Evolutionary conservation across 2,888 invertebrate species (phyloP).

Genomic region (Lydus trimaculatus): DNA sequence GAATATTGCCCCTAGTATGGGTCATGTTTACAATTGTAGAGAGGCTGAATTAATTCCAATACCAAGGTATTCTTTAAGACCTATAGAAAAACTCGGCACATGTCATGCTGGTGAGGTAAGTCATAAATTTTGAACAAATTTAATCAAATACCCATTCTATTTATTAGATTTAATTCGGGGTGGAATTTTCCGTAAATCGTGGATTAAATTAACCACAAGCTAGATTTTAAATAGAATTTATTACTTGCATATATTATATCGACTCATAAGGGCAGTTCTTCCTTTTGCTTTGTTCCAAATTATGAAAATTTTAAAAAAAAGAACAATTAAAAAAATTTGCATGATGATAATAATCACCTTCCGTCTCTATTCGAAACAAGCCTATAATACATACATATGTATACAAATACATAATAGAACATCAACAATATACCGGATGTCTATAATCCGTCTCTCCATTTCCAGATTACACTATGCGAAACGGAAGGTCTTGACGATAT

Average conservation of each 20-base stretch:
- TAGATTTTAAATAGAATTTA: background rate
- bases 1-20: slow-evolving; percentile 70
- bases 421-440: background rate
- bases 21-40: slow-evolving; percentile 66
- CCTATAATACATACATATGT: background rate
- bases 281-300: background rate
- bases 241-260: background rate
- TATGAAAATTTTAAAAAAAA: background rate
- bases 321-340: too few relatives aligned
- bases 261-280: background rate
- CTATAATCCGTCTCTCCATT: slow-evolving; percentile 31
- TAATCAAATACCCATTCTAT: slow-evolving; percentile 18
- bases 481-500: slow-evolving; percentile 63
- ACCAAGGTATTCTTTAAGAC: slow-evolving; percentile 65
- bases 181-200: background rate
- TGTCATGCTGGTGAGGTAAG: slow-evolving; percentile 67
- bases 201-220: background rate
- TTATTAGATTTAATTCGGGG: slow-evolving; percentile 9
- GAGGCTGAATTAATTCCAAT: slow-evolving; percentile 66
- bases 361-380: background rate
- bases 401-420: background rate
- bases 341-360: background rate
- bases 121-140: slow-evolving; percentile 16
- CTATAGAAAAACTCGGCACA: slow-evolving; percentile 66
- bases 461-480: slow-evolving; percentile 66